A percentile compares a stretch with the other conserved stretches of the same genome.
phyloP scores from a whole-genome alignment of 2,113 vertebrate species.

The Suncus etruscus region DNA sequence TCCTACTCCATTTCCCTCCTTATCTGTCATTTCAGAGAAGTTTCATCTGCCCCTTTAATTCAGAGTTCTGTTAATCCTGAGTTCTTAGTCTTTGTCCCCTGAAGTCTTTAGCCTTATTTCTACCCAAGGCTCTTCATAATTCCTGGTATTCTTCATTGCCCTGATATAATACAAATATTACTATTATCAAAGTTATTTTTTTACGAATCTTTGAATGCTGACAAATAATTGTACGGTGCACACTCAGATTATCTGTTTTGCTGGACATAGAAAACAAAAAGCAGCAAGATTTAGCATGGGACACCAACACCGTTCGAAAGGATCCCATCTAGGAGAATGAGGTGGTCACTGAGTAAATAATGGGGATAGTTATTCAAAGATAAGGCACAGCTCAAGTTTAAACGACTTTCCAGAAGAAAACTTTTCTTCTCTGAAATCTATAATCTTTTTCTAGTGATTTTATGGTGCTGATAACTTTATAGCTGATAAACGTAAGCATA shows the following conservation, averaged over 20 bases:
- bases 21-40: constrained; percentile 21
- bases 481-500: neutral
- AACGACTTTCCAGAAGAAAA: constrained; percentile 26
- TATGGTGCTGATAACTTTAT: neutral
- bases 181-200: neutral
- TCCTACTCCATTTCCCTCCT: neutral
- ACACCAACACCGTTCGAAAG: neutral
- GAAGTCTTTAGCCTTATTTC: neutral
- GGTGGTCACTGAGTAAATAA: neutral
- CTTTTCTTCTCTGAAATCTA: neutral
- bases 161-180: neutral
- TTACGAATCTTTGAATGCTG: constrained; percentile 1
- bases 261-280: neutral
- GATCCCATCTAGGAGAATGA: neutral
- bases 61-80: neutral
- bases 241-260: constrained; percentile 21
- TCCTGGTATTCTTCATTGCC: neutral
- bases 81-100: neutral
- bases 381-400: neutral
- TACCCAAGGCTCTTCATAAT: neutral
- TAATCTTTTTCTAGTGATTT: neutral
- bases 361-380: neutral
- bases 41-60: neutral
- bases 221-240: neutral
- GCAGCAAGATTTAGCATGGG: neutral